A percentile compares a stretch with the other conserved stretches of the same genome.
Conservation (phyloP, 53 echinoderm and acorn worm species). For the Astropecten irregularis region DNA sequence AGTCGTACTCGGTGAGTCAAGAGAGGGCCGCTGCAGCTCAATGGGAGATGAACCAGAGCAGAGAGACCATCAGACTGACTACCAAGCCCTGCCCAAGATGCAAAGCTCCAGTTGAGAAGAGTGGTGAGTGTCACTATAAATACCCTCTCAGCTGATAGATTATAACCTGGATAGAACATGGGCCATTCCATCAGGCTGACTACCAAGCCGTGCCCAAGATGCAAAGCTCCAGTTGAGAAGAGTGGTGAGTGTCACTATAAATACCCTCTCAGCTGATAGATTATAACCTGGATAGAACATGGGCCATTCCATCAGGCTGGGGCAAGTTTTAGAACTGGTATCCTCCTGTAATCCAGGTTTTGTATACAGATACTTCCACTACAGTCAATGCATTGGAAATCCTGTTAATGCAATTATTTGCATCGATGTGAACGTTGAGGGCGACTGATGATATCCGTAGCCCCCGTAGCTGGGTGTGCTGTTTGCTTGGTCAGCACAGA, state of each 20-base stretch:
- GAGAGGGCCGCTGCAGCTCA: slow-evolving; percentile 62
- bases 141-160: background rate
- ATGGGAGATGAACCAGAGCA: slow-evolving; percentile 65
- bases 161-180: too few relatives aligned
- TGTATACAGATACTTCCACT: too few relatives aligned
- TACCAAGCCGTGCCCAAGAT: slow-evolving; percentile 86
- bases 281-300: too few relatives aligned
- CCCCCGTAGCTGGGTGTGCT: too few relatives aligned
- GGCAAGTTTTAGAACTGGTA: too few relatives aligned
- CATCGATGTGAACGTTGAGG: too few relatives aligned
- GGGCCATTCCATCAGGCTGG: slow-evolving; percentile 61
- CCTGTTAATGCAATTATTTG: too few relatives aligned
- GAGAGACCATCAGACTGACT: slow-evolving; percentile 60
- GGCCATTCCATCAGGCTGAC: slow-evolving; percentile 64
- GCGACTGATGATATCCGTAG: too few relatives aligned
- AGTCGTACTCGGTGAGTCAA: slow-evolving; percentile 12
- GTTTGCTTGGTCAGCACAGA: too few relatives aligned
- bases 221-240: slow-evolving; percentile 74
- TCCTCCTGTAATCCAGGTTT: too few relatives aligned
- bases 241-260: slow-evolving; percentile 53
- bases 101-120: slow-evolving; percentile 72
- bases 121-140: slow-evolving; percentile 48
- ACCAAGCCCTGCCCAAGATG: slow-evolving; percentile 90
- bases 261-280: background rate
- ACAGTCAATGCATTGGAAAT: too few relatives aligned